phyloP scores from a whole-genome alignment of 2,888 invertebrate genomes.

The Acronicta aceris region DNA sequence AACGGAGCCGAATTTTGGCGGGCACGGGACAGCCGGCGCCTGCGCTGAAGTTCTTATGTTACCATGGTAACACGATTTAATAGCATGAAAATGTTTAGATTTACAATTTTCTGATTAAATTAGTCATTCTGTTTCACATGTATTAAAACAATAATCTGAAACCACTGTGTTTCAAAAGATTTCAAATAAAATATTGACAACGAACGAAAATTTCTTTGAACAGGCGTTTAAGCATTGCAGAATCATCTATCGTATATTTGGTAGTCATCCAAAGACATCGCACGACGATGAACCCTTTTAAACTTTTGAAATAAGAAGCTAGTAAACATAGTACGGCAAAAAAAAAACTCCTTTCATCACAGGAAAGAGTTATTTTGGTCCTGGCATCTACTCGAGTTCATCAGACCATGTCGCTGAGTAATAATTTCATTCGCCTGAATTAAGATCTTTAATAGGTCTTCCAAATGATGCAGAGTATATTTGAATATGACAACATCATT shows the following conservation, averaged over 20 bases:
- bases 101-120: not conserved
- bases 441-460: constrained; percentile 15
- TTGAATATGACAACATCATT: constrained; percentile 36
- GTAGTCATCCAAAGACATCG: too few species aligned
- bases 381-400: constrained; percentile 1
- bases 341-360: not conserved
- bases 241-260: too few species aligned
- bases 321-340: too few species aligned
- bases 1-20: constrained; percentile 63
- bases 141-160: too few species aligned
- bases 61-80: constrained; percentile 57
- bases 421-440: constrained; percentile 9
- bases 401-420: constrained; percentile 2
- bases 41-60: constrained; percentile 58
- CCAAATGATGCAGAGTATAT: constrained; percentile 28
- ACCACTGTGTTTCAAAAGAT: too few species aligned
- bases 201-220: too few species aligned
- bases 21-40: constrained; percentile 71
- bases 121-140: not conserved
- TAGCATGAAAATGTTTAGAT: too few species aligned
- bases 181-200: too few species aligned
- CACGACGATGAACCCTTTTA: too few species aligned
- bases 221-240: too few species aligned
- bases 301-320: too few species aligned
- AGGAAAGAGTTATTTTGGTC: constrained; percentile 2